Evolutionary conservation across 2,888 invertebrate species (phyloP), one percentile per base, ranked within the genome.

Genomic region (Urechis unicinctus): DNA sequence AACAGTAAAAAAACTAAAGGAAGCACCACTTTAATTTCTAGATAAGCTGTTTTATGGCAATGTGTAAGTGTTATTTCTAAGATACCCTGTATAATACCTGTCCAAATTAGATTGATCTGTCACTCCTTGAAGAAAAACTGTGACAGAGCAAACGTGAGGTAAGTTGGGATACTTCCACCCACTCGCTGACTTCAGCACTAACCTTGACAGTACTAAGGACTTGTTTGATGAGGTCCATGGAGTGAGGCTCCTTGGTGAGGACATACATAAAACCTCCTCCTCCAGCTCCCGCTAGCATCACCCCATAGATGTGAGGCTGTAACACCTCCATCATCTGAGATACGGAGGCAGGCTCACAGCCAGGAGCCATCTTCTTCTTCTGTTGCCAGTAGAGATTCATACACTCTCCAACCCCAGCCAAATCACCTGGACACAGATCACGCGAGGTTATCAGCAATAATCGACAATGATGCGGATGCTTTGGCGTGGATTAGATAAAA

Each of bases 291-390:
- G 78, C 77, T 68, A 79, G 64, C 53, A 70, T 68, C 63, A 72
- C 69, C 9, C 78, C 78, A 24, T 67, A 59, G 25, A 69, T 63
- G 55, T 70, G 66, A 0, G 73, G 72, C 21, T 68, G 60, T 6
- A 78, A 60, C 1, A 63, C 61, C 0, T 52, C 46, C 70, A 79
- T 77, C 59, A 79, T 67, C 22, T 58, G 59, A 6, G 66, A 65
- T 3, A 79, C 72, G 22, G 65, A 61, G n/a, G 61, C 60, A 0
- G 80, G 75, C 61, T 79, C 78, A 67, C 78, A 75, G 2, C 79
- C 79, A 1, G 78, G 75, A 0, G 80, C 79, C 71, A 80, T 70
- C 4, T 66, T 58, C 57, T 77, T 78, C 70, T 80, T 80, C 66
- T 74, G 71, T 54, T 70, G 58, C 79, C 79, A 79, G 65, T 80